phyloP scores from a whole-genome alignment of 1,140 invertebrate species.

The Amyelois transitella region DNA sequence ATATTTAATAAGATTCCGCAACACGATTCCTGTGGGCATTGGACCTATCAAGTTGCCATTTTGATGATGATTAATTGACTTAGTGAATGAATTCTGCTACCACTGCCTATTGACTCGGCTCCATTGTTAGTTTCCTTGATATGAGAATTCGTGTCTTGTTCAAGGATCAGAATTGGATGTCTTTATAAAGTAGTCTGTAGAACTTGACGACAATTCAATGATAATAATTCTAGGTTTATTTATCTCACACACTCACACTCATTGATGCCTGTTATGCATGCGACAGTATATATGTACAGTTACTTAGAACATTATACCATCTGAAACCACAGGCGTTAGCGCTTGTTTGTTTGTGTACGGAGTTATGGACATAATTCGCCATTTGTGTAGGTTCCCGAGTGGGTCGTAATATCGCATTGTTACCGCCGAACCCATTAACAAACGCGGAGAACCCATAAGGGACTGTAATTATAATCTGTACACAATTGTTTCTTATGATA shows the following conservation, averaged over 20 bases:
- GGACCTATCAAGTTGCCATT: slow-evolving; percentile 43
- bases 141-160: background rate
- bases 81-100: slow-evolving; percentile 26
- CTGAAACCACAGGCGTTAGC: slow-evolving; percentile 39
- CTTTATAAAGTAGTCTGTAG: too few species aligned
- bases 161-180: background rate
- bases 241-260: too few species aligned
- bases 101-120: background rate
- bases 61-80: slow-evolving; percentile 61
- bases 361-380: slow-evolving; percentile 42
- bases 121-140: slow-evolving; percentile 1
- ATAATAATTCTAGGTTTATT: background rate
- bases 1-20: slow-evolving; percentile 56
- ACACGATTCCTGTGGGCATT: slow-evolving; percentile 46
- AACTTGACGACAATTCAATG: too few species aligned
- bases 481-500: slow-evolving; percentile 24
- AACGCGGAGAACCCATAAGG: slow-evolving; percentile 17
- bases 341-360: slow-evolving; percentile 44
- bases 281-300: slow-evolving; percentile 11
- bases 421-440: slow-evolving; percentile 28
- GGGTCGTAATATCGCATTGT: slow-evolving; percentile 48
- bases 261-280: too few species aligned
- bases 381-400: slow-evolving; percentile 45
- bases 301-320: slow-evolving; percentile 31
- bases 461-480: slow-evolving; percentile 23